These are phyloP conservation scores for Lissocephala sabroskyi DNA, from an alignment of 2,888 invertebrate genomes.

Conservation along the genomic window DNA sequence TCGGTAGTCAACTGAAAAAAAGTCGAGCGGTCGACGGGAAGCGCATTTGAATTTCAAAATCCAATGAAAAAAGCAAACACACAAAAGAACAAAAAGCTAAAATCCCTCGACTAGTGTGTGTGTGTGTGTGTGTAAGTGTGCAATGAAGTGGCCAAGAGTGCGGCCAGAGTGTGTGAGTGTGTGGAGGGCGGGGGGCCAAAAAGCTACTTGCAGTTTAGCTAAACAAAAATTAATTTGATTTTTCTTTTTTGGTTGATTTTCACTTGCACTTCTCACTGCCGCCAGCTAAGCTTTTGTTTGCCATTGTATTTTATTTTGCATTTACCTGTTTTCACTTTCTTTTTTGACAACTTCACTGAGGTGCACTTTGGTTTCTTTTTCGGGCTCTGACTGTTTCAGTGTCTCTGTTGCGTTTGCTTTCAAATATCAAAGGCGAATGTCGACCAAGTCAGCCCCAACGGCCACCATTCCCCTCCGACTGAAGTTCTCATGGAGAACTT, in stretches of 20 bases:
- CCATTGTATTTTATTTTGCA: constrained; percentile 2
- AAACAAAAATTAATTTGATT: constrained; percentile 1
- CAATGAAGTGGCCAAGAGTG: no score
- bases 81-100: constrained; percentile 57
- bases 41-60: constrained; percentile 60
- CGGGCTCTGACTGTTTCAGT: constrained; percentile 13
- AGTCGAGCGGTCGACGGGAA: constrained; percentile 38
- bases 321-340: constrained; percentile 42
- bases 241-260: constrained; percentile 1
- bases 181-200: background rate
- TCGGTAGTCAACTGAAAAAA: constrained; percentile 57
- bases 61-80: constrained; percentile 24
- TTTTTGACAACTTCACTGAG: constrained; percentile 34
- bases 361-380: no score
- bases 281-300: constrained; percentile 14
- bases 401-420: constrained; percentile 53
- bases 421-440: constrained; percentile 61
- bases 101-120: constrained; percentile 6
- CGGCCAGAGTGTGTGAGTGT: background rate
- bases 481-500: no score
- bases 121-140: constrained; percentile 5
- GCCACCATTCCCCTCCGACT: background rate
- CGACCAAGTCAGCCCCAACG: constrained; percentile 22
- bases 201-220: no score
- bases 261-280: constrained; percentile 14